Conservation (phyloP, 2,113 vertebrate species). For the Phodopus roborovskii region DNA sequence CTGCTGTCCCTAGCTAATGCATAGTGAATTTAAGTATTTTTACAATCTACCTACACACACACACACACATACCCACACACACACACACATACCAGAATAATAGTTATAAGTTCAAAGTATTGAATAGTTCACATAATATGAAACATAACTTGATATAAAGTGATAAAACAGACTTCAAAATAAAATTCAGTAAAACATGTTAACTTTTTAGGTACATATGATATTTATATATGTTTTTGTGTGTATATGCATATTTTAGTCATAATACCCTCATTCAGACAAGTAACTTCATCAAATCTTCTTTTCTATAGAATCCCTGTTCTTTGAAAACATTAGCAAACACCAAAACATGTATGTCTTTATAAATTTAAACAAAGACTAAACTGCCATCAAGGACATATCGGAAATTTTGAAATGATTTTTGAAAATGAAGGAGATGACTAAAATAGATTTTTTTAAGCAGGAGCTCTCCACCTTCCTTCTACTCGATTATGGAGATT, state of each 20-base stretch:
- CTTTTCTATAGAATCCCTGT: background rate
- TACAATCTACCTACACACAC: background rate
- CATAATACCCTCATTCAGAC: background rate
- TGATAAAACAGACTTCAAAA: background rate
- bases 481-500: background rate
- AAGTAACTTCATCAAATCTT: background rate
- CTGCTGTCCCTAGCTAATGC: background rate
- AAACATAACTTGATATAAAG: background rate
- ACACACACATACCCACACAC: background rate
- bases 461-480: background rate
- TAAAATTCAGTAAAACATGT: conserved; percentile 5
- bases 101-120: background rate
- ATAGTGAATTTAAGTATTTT: background rate
- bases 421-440: background rate
- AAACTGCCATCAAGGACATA: background rate
- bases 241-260: background rate
- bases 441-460: background rate
- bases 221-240: background rate
- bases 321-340: background rate
- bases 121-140: background rate
- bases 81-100: background rate
- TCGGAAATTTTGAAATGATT: background rate
- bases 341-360: background rate
- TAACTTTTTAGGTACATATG: background rate
- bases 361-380: background rate